Evolutionary conservation across 2,888 invertebrate species (phyloP).

Genomic region (Dicyrtomina minuta): DNA sequence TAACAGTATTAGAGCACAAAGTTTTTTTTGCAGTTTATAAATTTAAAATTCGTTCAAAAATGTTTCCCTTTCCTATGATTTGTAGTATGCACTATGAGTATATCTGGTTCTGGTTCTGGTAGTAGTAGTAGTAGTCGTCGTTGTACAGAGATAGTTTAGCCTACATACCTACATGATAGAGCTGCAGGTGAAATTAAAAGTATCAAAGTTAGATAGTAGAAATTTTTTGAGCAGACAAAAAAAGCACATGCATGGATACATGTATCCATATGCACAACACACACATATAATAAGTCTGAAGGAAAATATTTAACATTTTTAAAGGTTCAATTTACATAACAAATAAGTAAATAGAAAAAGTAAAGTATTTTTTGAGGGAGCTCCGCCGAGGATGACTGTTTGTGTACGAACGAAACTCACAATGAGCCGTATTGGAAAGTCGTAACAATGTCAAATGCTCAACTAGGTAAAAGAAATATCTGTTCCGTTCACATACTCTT

Average conservation of each 20-base stretch:
- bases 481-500: slow-evolving; percentile 18
- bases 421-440: slow-evolving; percentile 2
- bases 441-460: slow-evolving; percentile 26
- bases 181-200: too few species aligned
- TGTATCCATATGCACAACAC: neutral
- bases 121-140: too few species aligned
- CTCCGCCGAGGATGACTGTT: slow-evolving; percentile 1
- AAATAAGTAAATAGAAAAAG: slow-evolving; percentile 18
- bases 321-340: slow-evolving; percentile 27
- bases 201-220: neutral
- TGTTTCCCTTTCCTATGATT: too few species aligned
- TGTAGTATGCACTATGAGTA: too few species aligned
- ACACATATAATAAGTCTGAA: neutral
- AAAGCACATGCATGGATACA: too few species aligned
- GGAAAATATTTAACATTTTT: slow-evolving; percentile 31
- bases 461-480: slow-evolving; percentile 24
- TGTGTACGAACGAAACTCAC: neutral
- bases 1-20: too few species aligned
- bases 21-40: too few species aligned
- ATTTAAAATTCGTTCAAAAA: too few species aligned
- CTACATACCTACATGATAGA: too few species aligned
- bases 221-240: too few species aligned
- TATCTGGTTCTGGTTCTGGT: too few species aligned
- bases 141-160: too few species aligned
- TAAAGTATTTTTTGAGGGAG: slow-evolving; percentile 6